Evolutionary conservation across 1,140 invertebrate species (phyloP).

Genomic region (Camponotus vicinus): DNA sequence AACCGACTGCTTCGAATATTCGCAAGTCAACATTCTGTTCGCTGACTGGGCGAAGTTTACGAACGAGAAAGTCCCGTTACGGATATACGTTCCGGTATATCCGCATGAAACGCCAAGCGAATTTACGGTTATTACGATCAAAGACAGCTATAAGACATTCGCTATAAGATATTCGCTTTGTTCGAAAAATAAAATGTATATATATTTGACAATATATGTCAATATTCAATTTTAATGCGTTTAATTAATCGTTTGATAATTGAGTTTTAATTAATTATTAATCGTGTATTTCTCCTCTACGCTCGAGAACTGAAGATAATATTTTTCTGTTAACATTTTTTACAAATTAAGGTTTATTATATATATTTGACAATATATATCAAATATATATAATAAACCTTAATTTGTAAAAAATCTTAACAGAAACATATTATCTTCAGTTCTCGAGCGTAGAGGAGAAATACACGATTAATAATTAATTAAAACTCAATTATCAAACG

Average conservation of each 20-base stretch:
- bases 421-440: not conserved
- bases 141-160: slow-evolving; percentile 19
- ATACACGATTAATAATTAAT: no score
- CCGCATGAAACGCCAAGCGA: slow-evolving; percentile 44
- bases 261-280: not conserved
- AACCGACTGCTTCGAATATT: slow-evolving; percentile 26
- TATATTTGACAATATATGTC: not conserved
- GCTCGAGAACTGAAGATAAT: not conserved
- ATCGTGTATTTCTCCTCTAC: no score
- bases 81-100: slow-evolving; percentile 23
- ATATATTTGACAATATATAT: not conserved
- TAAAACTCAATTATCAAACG: not conserved
- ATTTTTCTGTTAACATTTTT: not conserved
- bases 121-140: slow-evolving; percentile 71
- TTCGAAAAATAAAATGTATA: slow-evolving; percentile 53
- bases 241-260: not conserved
- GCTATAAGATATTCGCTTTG: slow-evolving; percentile 52
- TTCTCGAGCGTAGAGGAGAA: not conserved
- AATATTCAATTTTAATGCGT: not conserved
- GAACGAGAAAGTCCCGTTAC: slow-evolving; percentile 47
- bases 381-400: not conserved
- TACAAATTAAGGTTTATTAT: slow-evolving; percentile 1
- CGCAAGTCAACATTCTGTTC: slow-evolving; percentile 37
- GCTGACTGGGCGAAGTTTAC: slow-evolving; percentile 69
- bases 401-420: not conserved